These are phyloP conservation scores for Premnoplex brunnescens DNA, from an alignment of 2,797 vertebrate genomes.

Conservation along the genomic window DNA sequence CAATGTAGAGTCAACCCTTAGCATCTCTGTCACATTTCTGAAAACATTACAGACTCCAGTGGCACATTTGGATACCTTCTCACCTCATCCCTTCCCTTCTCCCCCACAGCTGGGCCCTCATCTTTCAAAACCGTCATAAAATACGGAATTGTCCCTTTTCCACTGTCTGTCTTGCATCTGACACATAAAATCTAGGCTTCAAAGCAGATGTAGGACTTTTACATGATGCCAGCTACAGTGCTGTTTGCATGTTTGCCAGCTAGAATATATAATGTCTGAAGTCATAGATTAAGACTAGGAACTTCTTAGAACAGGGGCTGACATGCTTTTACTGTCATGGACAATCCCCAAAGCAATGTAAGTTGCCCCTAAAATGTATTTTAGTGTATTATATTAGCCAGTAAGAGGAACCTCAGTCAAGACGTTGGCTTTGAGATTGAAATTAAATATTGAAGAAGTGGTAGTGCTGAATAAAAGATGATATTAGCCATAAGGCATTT, in stretches of 20 bases:
- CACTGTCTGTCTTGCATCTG: neutral
- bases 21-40: neutral
- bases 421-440: neutral
- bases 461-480: neutral
- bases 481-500: neutral
- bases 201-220: neutral
- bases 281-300: neutral
- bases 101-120: neutral
- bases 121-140: neutral
- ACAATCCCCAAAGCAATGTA: neutral
- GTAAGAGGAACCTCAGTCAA: neutral
- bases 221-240: neutral
- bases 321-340: neutral
- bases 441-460: slow-evolving; percentile 26
- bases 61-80: neutral
- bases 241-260: neutral
- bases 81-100: neutral
- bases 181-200: neutral
- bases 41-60: fast-evolving
- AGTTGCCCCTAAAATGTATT: neutral
- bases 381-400: neutral
- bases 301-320: neutral
- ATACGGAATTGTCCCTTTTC: neutral
- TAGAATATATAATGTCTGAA: neutral
- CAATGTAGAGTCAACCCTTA: neutral